Conservation (phyloP, 2,888 invertebrate species). For the Lasioglossum calceatum region DNA sequence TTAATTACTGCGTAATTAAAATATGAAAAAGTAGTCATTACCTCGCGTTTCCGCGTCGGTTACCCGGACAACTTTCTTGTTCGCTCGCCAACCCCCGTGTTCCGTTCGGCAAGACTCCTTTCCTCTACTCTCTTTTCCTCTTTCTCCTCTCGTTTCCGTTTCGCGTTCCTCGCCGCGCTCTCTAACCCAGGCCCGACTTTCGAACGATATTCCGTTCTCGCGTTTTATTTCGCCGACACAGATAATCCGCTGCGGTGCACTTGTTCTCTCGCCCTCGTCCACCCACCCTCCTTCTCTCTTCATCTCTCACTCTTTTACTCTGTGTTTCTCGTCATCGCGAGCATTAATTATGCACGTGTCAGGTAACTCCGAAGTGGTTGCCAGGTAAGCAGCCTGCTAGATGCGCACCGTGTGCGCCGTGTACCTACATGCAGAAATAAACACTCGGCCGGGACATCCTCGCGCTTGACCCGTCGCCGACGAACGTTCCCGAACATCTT, state of each 20-base stretch:
- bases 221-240: conserved; percentile 70
- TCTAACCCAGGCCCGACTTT: conserved; percentile 6
- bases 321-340: conserved; percentile 54
- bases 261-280: conserved; percentile 46
- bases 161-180: conserved; percentile 2
- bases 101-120: conserved; percentile 15
- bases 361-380: conserved; percentile 75
- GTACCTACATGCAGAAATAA: conserved; percentile 65
- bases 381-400: conserved; percentile 57
- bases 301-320: conserved; percentile 47
- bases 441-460: conserved; percentile 64
- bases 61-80: conserved; percentile 67
- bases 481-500: conserved; percentile 29
- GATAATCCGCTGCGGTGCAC: conserved; percentile 52
- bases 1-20: conserved; percentile 81
- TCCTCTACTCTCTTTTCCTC: conserved; percentile 31
- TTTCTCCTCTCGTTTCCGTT: conserved; percentile 24
- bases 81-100: conserved; percentile 21
- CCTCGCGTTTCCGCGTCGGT: conserved; percentile 76
- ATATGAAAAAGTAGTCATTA: conserved; percentile 80
- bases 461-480: conserved; percentile 70
- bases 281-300: conserved; percentile 50
- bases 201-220: conserved; percentile 25
- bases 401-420: conserved; percentile 39
- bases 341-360: conserved; percentile 81